phyloP scores from a whole-genome alignment of 2,888 invertebrate species.

The Urechis unicinctus region DNA sequence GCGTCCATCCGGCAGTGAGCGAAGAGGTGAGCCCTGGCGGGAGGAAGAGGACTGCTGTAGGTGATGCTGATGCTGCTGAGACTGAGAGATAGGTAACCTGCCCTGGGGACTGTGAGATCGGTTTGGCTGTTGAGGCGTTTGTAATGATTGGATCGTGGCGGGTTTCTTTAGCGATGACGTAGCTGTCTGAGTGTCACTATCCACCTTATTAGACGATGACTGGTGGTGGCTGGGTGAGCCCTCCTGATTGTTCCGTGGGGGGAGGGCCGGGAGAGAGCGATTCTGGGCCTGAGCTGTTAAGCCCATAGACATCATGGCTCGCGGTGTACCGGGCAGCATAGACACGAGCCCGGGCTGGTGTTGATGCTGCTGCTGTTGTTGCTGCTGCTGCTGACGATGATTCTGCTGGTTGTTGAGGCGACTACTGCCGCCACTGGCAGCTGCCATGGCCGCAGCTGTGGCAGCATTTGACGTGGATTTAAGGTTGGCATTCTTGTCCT shows the following conservation, averaged over 20 bases:
- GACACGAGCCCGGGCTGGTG: neutral
- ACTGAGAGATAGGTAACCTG: neutral
- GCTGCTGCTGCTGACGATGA: constrained; percentile 10
- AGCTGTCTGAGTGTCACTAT: constrained; percentile 22
- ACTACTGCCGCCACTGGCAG: neutral
- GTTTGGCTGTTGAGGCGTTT: neutral
- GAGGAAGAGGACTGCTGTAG: neutral
- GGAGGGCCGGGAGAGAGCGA: neutral
- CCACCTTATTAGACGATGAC: constrained; percentile 12
- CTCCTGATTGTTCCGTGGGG: neutral
- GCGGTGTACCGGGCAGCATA: neutral
- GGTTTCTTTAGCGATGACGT: constrained; percentile 9
- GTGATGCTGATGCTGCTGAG: constrained; percentile 1
- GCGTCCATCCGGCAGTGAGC: no score
- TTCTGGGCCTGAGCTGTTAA: neutral
- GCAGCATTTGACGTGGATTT: neutral
- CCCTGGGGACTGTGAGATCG: neutral
- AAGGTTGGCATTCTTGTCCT: constrained; percentile 4
- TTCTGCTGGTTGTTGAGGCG: neutral
- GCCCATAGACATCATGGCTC: neutral
- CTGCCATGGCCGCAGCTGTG: constrained; percentile 5
- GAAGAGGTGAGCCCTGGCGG: neutral
- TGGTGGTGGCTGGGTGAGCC: neutral
- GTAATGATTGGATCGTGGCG: neutral
- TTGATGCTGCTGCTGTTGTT: constrained; percentile 17